Conservation (phyloP, 2,888 invertebrate species). For the Agapostemon virescens region DNA sequence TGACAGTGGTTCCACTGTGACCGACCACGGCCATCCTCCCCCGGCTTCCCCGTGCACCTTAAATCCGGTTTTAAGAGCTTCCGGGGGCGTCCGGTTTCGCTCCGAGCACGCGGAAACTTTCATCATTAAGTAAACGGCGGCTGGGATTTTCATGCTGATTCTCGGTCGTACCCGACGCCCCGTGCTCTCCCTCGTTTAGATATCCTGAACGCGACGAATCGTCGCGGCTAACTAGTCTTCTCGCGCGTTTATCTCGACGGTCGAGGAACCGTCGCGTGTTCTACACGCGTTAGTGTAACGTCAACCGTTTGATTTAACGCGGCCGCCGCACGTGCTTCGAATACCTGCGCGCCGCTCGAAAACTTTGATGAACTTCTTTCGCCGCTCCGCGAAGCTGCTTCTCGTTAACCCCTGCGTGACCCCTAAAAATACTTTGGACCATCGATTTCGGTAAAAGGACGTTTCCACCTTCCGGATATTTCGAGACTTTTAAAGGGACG, state of each 20-base stretch:
- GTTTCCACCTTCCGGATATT: background rate
- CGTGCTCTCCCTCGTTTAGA: conserved; percentile 22
- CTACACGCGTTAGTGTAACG: conserved; percentile 3
- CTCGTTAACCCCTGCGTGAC: conserved; percentile 9
- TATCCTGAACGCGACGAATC: conserved; percentile 38
- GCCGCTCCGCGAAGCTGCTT: background rate
- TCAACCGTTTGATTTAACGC: conserved; percentile 15
- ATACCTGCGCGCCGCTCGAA: background rate
- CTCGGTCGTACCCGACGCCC: background rate
- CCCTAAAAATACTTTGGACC: background rate
- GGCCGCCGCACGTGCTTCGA: background rate
- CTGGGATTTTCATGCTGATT: conserved; percentile 50
- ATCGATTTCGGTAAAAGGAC: background rate
- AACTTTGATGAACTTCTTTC: conserved; percentile 15
- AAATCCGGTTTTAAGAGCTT: conserved; percentile 51
- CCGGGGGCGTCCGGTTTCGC: conserved; percentile 29
- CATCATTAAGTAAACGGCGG: conserved; percentile 62
- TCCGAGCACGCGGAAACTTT: conserved; percentile 51
- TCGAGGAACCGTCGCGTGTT: conserved; percentile 19
- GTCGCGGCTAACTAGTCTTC: conserved; percentile 36
- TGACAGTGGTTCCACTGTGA: conserved; percentile 8
- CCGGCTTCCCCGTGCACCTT: conserved; percentile 39
- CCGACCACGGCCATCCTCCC: conserved; percentile 31
- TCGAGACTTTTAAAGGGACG: background rate
- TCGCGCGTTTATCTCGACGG: conserved; percentile 35